Conservation (phyloP, 2,797 vertebrate species). For the Agapornis canus region DNA sequence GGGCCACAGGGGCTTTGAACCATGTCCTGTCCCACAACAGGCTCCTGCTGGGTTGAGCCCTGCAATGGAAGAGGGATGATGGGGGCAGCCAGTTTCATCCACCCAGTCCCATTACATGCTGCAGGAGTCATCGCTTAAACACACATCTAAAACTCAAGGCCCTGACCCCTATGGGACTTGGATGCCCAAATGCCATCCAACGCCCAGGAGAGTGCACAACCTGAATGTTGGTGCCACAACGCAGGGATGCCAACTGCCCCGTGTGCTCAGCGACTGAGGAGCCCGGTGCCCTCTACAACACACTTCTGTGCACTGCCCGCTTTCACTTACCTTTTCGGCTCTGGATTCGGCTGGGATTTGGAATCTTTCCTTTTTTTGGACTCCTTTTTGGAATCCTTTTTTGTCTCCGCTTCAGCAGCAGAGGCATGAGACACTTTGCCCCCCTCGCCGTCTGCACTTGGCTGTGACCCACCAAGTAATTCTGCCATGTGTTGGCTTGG, state of each 20-base stretch:
- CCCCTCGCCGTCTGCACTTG: slow-evolving; percentile 82
- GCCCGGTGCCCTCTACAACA: not conserved
- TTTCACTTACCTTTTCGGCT: slow-evolving; percentile 86
- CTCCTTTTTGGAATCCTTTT: slow-evolving; percentile 92
- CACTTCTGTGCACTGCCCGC: slow-evolving; percentile 10
- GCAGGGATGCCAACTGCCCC: not conserved
- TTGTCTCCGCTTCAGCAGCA: slow-evolving; percentile 80
- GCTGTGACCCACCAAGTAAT: slow-evolving; percentile 84
- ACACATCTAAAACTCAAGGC: not conserved
- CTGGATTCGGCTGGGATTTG: slow-evolving; percentile 82
- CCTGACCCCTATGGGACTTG: fast-evolving
- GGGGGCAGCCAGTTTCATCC: not conserved
- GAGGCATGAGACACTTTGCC: slow-evolving; percentile 79
- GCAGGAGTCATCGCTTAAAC: not conserved
- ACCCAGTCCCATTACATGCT: fast-evolving
- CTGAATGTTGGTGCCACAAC: fast-evolving
- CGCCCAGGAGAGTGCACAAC: not conserved
- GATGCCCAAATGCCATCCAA: not conserved
- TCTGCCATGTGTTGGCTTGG: slow-evolving; percentile 85
- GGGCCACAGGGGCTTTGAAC: not conserved
- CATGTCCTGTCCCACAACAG: not conserved
- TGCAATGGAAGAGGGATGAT: not conserved
- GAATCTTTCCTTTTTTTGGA: slow-evolving; percentile 93
- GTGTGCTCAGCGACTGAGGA: not conserved
- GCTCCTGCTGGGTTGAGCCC: not conserved